Evolutionary conservation across 2,797 vertebrate genomes (phyloP), one percentile per base, ranked within the genome.

Genomic region (Aulostomus chinensis): DNA sequence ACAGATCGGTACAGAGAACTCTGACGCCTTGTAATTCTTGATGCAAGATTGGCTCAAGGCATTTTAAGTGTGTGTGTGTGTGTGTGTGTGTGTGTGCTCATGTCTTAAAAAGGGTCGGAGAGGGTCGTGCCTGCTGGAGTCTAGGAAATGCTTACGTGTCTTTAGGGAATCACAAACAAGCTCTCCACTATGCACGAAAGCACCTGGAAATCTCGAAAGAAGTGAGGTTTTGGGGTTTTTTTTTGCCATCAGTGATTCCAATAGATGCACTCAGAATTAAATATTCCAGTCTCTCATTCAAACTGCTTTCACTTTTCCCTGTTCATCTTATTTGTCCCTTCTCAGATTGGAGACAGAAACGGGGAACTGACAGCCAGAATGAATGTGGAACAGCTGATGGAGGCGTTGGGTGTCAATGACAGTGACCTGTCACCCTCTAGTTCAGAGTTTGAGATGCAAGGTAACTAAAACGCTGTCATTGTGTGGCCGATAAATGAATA

Each of bases 61-160:
- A 9, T 43, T 49, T 31, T 2, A 22, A 40, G 16, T 21, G 6
- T 4, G n/a, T n/a, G n/a, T n/a, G n/a, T 38, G 5, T 16, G 7
- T 14, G 12, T 24, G 8, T 40, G 11, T 39, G 48, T 1, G 2
- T 49, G 42, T 38, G 8, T 62, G 5, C 36, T 15, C n/a, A n/a
- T n/a, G n/a, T n/a, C n/a, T n/a, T n/a, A n/a, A n/a, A n/a, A 69
- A 99, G 97, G 82, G 95, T 99, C 36, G 97, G 97, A 2, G 97
- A 99, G 81, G 95, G 96, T 16, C 93, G 96, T 35, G 97, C 97
- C 0, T 98, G 95, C 84, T 99, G 97, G 97, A 99, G 97, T 68
- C 86, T 99, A 4, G 95, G 95, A 49, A 99, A 98, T 14, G 95
- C 94, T 14, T 97, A 96, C 0, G 86, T 95, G 58, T 96, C 95